Evolutionary conservation across 2,888 invertebrate species (phyloP), one percentile per base, ranked within the genome.

Genomic region (Acanthococcus lagerstroemiae): DNA sequence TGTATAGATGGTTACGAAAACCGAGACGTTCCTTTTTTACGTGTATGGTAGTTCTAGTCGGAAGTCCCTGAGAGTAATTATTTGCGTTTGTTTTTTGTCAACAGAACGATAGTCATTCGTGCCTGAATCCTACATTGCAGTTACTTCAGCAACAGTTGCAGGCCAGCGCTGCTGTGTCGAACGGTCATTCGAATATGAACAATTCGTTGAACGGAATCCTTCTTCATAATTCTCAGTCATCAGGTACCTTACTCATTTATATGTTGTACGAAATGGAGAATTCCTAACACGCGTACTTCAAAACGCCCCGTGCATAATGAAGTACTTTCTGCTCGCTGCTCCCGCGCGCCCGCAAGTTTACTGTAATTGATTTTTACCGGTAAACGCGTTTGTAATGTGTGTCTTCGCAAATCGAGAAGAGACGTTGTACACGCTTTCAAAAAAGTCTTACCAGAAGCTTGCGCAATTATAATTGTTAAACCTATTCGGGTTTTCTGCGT

Each of bases 121-220:
- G 67, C 30, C 61, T 67, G 45, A 67, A 60, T 22, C 72, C 71
- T 12, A n/a, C n/a, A n/a, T 76, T 76, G 67, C 78, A 78, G 71
- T 76, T 78, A 75, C 78, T 76, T 72, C 82, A 79, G 67, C 72
- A 72, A 46, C 68, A 72, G 48, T 58, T 72, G 54, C 74, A 76
- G 68, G 79, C 78, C 30, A 52, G 50, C 30, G 76, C 77, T 54
- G 73, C 75, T 61, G 48, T 65, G 24, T 24, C 55, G 45, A 65
- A 65, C 22, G 65, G 65, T 26, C 65, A 65, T 56, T 65, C 65
- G 55, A 65, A 65, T 48, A 46, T 65, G 56, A 81, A 79, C 72
- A 75, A 76, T 21, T 72, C 68, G 68, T 68, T 72, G 67, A 72
- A 70, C 22, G 71, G 71, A 67, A 70, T 71, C 66, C 69, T 70